These are phyloP conservation scores for Allygus modestus DNA, from an alignment of 2,888 invertebrate genomes.

Conservation along the genomic window DNA sequence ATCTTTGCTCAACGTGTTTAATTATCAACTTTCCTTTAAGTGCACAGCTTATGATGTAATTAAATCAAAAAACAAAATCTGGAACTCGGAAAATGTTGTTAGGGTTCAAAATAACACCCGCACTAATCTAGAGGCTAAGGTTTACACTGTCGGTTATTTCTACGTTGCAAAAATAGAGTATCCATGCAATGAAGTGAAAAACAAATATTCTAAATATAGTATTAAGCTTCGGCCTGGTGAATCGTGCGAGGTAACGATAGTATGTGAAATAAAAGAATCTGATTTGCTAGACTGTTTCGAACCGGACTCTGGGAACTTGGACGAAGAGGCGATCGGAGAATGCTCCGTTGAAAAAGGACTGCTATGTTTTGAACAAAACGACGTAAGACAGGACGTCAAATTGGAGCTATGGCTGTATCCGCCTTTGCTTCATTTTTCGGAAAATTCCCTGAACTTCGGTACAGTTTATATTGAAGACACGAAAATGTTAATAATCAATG, in stretches of 20 bases:
- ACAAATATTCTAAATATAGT: not conserved
- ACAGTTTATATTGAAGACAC: constrained; percentile 8
- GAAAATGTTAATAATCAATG: not conserved
- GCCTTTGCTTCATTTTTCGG: not conserved
- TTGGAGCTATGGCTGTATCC: not conserved
- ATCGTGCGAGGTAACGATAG: constrained; percentile 14
- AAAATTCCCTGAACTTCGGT: not conserved
- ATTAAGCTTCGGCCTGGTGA: constrained; percentile 4
- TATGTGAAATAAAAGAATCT: not conserved
- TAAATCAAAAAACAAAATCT: not conserved
- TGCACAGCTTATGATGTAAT: constrained; percentile 17
- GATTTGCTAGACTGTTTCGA: not conserved
- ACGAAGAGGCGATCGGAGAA: not conserved
- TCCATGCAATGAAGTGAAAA: not conserved
- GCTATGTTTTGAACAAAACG: not conserved
- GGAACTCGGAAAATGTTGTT: constrained; percentile 1
- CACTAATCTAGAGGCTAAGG: not conserved
- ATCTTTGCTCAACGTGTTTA: constrained; percentile 17
- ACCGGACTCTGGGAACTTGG: not conserved
- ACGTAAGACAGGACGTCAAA: not conserved
- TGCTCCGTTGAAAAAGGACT: not conserved
- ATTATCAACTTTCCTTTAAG: constrained; percentile 2
- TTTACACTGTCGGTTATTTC: constrained; percentile 11
- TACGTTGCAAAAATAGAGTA: not conserved
- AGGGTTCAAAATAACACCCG: constrained; percentile 8